Conservation (phyloP, 2,888 invertebrate genomes). For the Drosophila eohydei region DNA sequence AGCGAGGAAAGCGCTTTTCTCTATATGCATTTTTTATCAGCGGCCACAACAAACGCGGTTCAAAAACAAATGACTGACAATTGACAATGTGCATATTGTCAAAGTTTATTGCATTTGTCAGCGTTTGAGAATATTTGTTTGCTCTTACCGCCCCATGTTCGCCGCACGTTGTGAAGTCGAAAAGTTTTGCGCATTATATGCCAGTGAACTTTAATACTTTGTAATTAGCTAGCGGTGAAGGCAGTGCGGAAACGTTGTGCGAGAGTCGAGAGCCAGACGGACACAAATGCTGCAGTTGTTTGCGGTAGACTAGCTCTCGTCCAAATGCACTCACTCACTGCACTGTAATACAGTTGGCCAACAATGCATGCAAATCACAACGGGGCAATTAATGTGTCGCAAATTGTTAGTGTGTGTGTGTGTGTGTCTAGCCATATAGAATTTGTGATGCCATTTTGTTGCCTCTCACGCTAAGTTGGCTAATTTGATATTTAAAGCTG, state of each 20-base stretch:
- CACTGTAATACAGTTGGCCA: slow-evolving; percentile 15
- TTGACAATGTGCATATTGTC: slow-evolving; percentile 52
- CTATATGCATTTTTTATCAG: slow-evolving; percentile 66
- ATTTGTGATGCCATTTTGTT: slow-evolving; percentile 31
- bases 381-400: slow-evolving; percentile 70
- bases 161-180: background rate
- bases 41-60: slow-evolving; percentile 25
- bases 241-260: no score
- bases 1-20: slow-evolving; percentile 21
- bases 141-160: background rate
- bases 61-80: slow-evolving; percentile 45
- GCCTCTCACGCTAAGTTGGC: slow-evolving; percentile 15
- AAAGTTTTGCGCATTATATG: slow-evolving; percentile 26
- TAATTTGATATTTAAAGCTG: slow-evolving; percentile 71
- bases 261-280: background rate
- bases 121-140: slow-evolving; percentile 24
- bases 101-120: slow-evolving; percentile 75
- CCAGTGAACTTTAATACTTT: slow-evolving; percentile 32
- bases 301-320: slow-evolving; percentile 38
- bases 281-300: slow-evolving; percentile 54
- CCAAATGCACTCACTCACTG: slow-evolving; percentile 22
- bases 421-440: slow-evolving; percentile 58
- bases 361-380: slow-evolving; percentile 64
- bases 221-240: slow-evolving; percentile 33
- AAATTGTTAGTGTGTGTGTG: slow-evolving; percentile 63